These are phyloP conservation scores for Drosophila greeni DNA, from an alignment of 2,888 invertebrate genomes.

Conservation along the genomic window DNA sequence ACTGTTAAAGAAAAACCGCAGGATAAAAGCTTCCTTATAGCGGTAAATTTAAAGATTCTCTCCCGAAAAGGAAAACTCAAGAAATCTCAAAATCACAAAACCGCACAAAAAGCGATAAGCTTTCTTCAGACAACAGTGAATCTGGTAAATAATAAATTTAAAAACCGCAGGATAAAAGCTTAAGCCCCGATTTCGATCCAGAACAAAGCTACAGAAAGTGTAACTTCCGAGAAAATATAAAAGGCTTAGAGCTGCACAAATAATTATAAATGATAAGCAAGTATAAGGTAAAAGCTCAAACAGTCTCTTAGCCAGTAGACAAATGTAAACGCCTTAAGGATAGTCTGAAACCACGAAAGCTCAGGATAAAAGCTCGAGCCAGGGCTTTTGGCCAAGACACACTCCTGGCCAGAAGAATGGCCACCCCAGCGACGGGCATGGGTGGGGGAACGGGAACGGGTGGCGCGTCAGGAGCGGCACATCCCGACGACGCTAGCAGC, in stretches of 20 bases:
- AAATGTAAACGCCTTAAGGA: slow-evolving; percentile 32
- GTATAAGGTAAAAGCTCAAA: slow-evolving; percentile 40
- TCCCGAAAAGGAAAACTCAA: background rate
- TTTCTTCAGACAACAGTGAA: background rate
- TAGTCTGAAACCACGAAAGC: slow-evolving; percentile 19
- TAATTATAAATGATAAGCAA: background rate
- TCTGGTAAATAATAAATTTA: background rate
- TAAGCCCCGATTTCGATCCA: too few relatives aligned
- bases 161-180: background rate
- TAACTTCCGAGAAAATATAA: background rate
- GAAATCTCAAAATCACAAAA: background rate
- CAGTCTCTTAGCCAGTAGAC: slow-evolving; percentile 1
- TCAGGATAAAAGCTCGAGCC: slow-evolving; percentile 41
- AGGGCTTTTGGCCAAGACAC: slow-evolving; percentile 53
- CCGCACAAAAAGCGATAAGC: background rate
- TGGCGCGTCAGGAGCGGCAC: slow-evolving; percentile 25
- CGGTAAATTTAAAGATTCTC: slow-evolving; percentile 8
- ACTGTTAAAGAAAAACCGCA: slow-evolving; percentile 1
- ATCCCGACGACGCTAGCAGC: slow-evolving; percentile 82
- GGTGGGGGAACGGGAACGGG: slow-evolving; percentile 3
- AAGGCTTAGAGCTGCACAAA: background rate
- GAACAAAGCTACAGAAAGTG: background rate
- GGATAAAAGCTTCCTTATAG: slow-evolving; percentile 3
- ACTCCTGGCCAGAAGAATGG: slow-evolving; percentile 40
- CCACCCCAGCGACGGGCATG: slow-evolving; percentile 33